Conservation (phyloP, 2,797 vertebrate genomes). For the Pseudotriccus pelzelni region DNA sequence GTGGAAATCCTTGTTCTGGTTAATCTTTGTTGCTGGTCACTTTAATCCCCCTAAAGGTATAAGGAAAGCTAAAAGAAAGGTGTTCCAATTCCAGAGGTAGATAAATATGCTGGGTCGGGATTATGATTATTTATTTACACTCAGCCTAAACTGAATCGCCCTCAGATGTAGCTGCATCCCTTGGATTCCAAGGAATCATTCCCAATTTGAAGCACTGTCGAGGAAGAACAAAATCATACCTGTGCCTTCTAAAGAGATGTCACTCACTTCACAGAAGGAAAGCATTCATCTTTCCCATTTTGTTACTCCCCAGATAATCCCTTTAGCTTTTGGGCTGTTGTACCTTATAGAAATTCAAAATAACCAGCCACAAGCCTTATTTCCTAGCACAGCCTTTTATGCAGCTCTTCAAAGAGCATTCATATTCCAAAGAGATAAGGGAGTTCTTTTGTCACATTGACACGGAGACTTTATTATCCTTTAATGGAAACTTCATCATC, state of each 20-base stretch:
- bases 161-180: neutral
- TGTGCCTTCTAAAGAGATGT: neutral
- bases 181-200: neutral
- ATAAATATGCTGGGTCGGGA: neutral
- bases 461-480: slow-evolving; percentile 45
- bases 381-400: neutral
- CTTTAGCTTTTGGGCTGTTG: slow-evolving; percentile 19
- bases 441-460: slow-evolving; percentile 44
- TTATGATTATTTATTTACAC: neutral
- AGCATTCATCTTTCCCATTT: neutral
- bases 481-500: slow-evolving; percentile 36
- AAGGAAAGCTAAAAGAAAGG: neutral
- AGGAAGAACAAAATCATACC: neutral
- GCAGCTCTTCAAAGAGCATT: slow-evolving; percentile 44
- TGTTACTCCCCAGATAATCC: slow-evolving; percentile 19
- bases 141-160: neutral
- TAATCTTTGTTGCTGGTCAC: neutral
- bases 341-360: slow-evolving; percentile 26
- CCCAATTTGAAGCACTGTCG: neutral
- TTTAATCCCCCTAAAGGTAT: neutral
- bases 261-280: neutral
- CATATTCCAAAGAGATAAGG: slow-evolving; percentile 45
- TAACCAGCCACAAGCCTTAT: slow-evolving; percentile 4
- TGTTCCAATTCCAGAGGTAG: neutral
- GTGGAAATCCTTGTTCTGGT: neutral